Evolutionary conservation across 2,797 vertebrate genomes (phyloP), one percentile per base, ranked within the genome.

Genomic region (Pseudotriccus pelzelni): DNA sequence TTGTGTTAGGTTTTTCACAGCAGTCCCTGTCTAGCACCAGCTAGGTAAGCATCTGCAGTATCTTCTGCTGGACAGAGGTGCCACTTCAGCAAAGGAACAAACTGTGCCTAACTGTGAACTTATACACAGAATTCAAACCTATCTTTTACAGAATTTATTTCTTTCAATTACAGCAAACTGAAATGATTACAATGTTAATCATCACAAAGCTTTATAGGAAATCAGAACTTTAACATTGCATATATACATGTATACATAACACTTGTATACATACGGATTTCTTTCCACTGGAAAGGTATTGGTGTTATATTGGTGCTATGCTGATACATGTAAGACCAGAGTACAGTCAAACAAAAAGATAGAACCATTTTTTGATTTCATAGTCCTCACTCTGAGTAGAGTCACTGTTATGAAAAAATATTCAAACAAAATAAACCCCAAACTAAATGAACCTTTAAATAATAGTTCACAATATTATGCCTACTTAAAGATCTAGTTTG

Each of bases 181-280:
- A 60, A 80, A 62, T 39, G 44, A 39, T 68, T 70, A 5, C 14
- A 30, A 3, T 23, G 4, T 36, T 81, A 66, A 37, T 63, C 16
- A 75, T 72, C 30, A 43, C 5, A 28, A 14, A 22, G 14, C 1
- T 67, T 85, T 78, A 23, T 25, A 41, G 9, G 16, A 78, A 52
- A 74, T 47, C 21, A 60, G 14, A 46, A 47, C 15, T 66, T 58
- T 23, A 46, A 27, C 4, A 27, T 2, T 53, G 12, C 23, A 14
- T 9, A 23, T 41, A 17, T 32, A 30, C 1, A 1, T 19, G 13
- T 6, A 9, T 22, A 9, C 25, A 12, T 15, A 69, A n/a, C 13
- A 21, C 4, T 49, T n/a, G 13, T 15, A 39, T 32, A 8, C 2
- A 50, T 64, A 23, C 5, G 12, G 0, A 0, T 60, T 91, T 72